Percentiles rank a stretch among this genome's conserved stretches.
These are phyloP conservation scores for Henricia sp. DNA, from an alignment of 53 echinoderm and acorn worm species.

Conservation along the genomic window DNA sequence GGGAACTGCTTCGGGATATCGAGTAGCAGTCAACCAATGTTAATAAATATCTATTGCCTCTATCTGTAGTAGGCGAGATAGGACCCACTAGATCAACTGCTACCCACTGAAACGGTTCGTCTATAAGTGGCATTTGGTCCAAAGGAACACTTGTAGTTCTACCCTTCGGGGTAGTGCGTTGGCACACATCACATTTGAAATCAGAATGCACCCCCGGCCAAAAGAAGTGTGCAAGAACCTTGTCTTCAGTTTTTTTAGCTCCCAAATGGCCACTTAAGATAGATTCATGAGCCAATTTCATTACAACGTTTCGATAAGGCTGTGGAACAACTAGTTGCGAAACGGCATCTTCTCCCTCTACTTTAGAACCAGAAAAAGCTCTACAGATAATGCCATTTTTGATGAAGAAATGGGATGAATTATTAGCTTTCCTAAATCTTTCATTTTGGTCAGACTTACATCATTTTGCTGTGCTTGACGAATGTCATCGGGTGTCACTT, in stretches of 20 bases:
- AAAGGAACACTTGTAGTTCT: conserved; percentile 66
- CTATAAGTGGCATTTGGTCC: conserved; percentile 53
- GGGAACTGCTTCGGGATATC: conserved; percentile 47
- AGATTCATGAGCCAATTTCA: conserved; percentile 61
- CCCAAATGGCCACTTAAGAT: conserved; percentile 57
- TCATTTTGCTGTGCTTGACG: too few species aligned
- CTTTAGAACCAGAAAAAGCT: too few species aligned
- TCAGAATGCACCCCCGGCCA: conserved; percentile 67
- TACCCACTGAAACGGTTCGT: conserved; percentile 56
- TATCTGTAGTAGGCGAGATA: conserved; percentile 38
- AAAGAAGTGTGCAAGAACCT: conserved; percentile 25
- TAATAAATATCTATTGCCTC: conserved; percentile 20
- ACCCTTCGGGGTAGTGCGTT: conserved; percentile 58
- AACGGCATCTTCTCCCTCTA: too few species aligned
- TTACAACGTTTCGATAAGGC: too few species aligned
- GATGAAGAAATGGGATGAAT: too few species aligned
- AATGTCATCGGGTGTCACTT: too few species aligned
- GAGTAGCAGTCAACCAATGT: conserved; percentile 30
- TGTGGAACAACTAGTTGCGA: too few species aligned
- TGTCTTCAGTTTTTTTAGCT: conserved; percentile 40
- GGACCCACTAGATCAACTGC: conserved; percentile 62
- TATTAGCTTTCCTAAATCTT: too few species aligned
- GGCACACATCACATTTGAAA: conserved; percentile 63
- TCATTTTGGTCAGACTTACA: too few species aligned
- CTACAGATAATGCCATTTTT: too few species aligned